These are phyloP conservation scores for Drosophila mayaguana DNA, from an alignment of 2,888 invertebrate species.

Conservation along the genomic window DNA sequence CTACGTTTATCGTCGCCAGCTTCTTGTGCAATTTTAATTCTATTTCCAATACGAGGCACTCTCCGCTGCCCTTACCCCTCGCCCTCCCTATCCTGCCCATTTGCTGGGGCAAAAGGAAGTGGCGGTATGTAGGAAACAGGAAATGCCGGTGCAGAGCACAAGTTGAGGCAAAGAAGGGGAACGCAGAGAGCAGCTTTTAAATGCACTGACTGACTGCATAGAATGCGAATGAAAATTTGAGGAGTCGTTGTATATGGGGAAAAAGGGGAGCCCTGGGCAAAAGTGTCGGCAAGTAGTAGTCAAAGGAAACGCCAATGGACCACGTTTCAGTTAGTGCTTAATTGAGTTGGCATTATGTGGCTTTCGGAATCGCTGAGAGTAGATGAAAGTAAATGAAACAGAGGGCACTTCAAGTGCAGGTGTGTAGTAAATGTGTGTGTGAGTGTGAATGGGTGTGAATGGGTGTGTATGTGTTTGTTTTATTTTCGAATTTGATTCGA, in stretches of 20 bases:
- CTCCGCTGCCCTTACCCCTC: no score
- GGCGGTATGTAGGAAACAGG: slow-evolving; percentile 74
- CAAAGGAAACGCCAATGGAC: slow-evolving; percentile 52
- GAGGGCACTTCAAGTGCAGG: slow-evolving; percentile 17
- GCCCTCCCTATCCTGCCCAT: no score
- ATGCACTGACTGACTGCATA: slow-evolving; percentile 57
- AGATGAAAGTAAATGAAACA: slow-evolving; percentile 28
- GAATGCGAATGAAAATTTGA: slow-evolving; percentile 57
- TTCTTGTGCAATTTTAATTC: slow-evolving; percentile 74
- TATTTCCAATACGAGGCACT: slow-evolving; percentile 58
- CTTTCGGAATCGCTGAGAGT: slow-evolving; percentile 15
- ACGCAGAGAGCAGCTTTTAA: slow-evolving; percentile 17
- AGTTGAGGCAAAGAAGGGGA: slow-evolving; percentile 3
- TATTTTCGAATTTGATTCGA: slow-evolving; percentile 34
- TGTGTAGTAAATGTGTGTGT: background rate
- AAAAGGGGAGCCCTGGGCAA: no score
- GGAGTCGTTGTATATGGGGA: slow-evolving; percentile 17
- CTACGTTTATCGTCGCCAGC: slow-evolving; percentile 49
- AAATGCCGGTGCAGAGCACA: slow-evolving; percentile 46
- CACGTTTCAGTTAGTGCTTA: slow-evolving; percentile 69
- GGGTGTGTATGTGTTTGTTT: background rate
- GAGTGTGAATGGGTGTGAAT: background rate
- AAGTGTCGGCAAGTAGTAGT: background rate
- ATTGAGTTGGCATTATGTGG: slow-evolving; percentile 78
- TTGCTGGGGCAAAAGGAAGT: slow-evolving; percentile 59